Evolutionary conservation across 2,797 vertebrate genomes (phyloP).

Genomic region (Brotula barbata): DNA sequence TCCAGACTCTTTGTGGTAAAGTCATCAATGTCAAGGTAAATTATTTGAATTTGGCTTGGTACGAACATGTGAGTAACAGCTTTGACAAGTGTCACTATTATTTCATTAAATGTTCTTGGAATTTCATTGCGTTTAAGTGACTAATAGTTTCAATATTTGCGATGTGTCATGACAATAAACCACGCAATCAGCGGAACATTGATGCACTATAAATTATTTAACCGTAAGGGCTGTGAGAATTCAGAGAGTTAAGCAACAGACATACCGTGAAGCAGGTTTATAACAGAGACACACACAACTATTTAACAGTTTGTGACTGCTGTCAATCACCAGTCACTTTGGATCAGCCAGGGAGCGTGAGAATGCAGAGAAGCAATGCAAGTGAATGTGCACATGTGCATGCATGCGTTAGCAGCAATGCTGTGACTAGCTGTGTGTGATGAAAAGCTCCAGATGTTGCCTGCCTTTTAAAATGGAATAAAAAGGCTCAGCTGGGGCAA

Average conservation of each 20-base stretch:
- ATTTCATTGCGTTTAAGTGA: constrained; percentile 26
- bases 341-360: constrained; percentile 80
- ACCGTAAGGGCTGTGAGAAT: constrained; percentile 66
- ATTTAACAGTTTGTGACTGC: constrained; percentile 70
- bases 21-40: constrained; percentile 3
- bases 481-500: constrained; percentile 88
- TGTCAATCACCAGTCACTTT: constrained; percentile 78
- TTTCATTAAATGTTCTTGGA: constrained; percentile 13
- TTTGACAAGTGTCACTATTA: background rate
- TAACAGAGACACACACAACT: constrained; percentile 35
- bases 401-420: constrained; percentile 75
- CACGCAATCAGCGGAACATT: background rate
- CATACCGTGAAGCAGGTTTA: constrained; percentile 73
- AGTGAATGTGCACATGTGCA: constrained; percentile 64
- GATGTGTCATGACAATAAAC: constrained; percentile 19
- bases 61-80: constrained; percentile 14
- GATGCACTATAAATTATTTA: constrained; percentile 68
- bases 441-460: constrained; percentile 91
- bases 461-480: constrained; percentile 88
- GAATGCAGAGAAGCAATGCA: constrained; percentile 69
- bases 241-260: constrained; percentile 56
- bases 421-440: constrained; percentile 75
- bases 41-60: background rate
- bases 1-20: background rate
- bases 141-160: constrained; percentile 40